Base-by-base conservation (phyloP, 2,113 vertebrate species). In the Xiphias gladius region DNA sequence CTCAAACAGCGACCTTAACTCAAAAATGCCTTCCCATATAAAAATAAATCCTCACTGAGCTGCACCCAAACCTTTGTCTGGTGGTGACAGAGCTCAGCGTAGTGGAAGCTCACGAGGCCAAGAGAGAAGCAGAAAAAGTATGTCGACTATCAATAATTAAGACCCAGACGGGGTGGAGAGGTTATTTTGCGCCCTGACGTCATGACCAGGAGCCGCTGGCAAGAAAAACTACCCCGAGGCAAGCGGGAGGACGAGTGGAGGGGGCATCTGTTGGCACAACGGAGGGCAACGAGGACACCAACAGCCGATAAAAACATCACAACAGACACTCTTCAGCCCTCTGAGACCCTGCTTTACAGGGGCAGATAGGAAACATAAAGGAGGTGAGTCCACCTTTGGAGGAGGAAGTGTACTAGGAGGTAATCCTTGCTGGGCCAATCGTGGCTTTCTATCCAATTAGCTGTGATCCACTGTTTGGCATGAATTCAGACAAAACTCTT, bases 111-210 rank as follows among this genome's bases (percentile, higher is more conserved):
- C 58, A 37, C 43, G 16, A 5, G 43, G 50, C 55, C 43, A 4
- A 66, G 35, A 66, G 57, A 72, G 59, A 35, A 32, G 46, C 67
- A 75, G n/a, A 50, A 63, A 46, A 88, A 80, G 46, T 76, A 69
- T 84, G 90, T 71, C 17, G 10, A 71, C 52, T 14, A 88, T 95
- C 64, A 95, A 94, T 94, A 90, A 95, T 95, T 93, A 70, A 91
- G 68, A 86, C 80, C 30, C 73, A 13, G 48, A 4, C 11, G 20
- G 59, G 73, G 26, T 35, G 54, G 61, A 22, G 24, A 50, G 32
- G 17, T 11, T 30, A 13, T 2, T 75, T 83, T 22, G 5, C 9
- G 24, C 24, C 57, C 62, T 90, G 88, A 93, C 83, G 73, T 94
- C 92, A 90, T 16, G 10, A 52, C 37, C 16, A 12, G 26, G 39